Evolutionary conservation across 2,797 vertebrate species (phyloP).

Genomic region (Steatocranus sp.): DNA sequence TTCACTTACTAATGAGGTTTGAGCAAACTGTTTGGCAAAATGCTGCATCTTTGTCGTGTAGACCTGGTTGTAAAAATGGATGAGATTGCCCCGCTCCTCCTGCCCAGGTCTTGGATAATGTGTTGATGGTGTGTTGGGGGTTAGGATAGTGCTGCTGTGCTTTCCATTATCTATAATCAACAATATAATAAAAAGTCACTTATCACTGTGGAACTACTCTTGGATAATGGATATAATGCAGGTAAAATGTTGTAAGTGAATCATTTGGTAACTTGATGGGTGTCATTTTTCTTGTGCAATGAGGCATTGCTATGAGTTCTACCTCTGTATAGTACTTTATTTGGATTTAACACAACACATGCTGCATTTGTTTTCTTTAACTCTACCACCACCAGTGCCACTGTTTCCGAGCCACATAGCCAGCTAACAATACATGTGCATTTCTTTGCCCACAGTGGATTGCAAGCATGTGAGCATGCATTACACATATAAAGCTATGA

Average conservation of each 20-base stretch:
- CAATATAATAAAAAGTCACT: background rate
- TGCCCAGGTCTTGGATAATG: conserved; percentile 63
- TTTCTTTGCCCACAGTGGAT: background rate
- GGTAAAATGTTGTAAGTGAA: background rate
- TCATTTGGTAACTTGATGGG: background rate
- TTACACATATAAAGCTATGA: background rate
- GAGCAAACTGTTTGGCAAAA: conserved; percentile 78
- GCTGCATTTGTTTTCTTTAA: background rate
- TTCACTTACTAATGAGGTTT: conserved; percentile 17
- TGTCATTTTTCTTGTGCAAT: background rate
- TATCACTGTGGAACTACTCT: background rate
- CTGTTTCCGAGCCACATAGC: background rate
- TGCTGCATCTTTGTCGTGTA: conserved; percentile 74
- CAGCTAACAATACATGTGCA: background rate
- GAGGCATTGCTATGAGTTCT: background rate
- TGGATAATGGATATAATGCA: background rate
- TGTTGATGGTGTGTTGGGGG: conserved; percentile 74
- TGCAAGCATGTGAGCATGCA: background rate
- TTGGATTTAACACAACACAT: background rate
- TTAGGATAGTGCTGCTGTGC: conserved; percentile 70
- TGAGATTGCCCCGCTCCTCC: conserved; percentile 79
- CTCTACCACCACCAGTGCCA: background rate
- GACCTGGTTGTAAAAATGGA: conserved; percentile 82
- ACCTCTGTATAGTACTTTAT: accelerated
- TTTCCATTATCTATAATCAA: conserved; percentile 11